Conservation (phyloP, 2,797 vertebrate genomes). For the Sebastes dallii region DNA sequence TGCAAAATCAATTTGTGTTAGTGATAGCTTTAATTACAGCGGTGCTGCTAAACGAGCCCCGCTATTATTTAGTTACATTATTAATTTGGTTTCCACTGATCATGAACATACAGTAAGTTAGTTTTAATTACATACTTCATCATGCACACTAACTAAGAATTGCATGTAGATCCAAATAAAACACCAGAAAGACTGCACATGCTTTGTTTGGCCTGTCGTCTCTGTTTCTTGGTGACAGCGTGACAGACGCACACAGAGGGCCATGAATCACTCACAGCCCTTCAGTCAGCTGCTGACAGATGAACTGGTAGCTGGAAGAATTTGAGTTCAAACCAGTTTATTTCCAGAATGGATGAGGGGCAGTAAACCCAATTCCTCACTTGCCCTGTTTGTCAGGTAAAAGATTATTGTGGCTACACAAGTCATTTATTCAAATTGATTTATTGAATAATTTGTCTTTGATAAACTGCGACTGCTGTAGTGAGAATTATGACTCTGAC, state of each 20-base stretch:
- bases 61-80: constrained; percentile 17
- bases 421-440: constrained; percentile 9
- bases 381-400: background rate
- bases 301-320: constrained; percentile 22
- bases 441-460: constrained; percentile 4
- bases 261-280: constrained; percentile 45
- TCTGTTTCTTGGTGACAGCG: constrained; percentile 23
- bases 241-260: constrained; percentile 35
- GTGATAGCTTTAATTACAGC: background rate
- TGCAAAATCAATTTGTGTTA: background rate
- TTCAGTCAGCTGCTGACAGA: constrained; percentile 32
- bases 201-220: constrained; percentile 42
- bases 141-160: background rate
- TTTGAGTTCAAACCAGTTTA: constrained; percentile 4
- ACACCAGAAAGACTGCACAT: constrained; percentile 10
- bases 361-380: background rate
- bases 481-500: constrained; percentile 12
- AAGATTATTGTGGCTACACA: background rate
- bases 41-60: constrained; percentile 8
- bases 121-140: constrained; percentile 24
- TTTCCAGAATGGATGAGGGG: constrained; percentile 10
- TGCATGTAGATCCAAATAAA: constrained; percentile 14
- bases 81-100: constrained; percentile 28
- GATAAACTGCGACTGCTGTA: background rate
- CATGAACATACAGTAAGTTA: constrained; percentile 7